A percentile compares a stretch with the other conserved stretches of the same genome.
phyloP scores from a whole-genome alignment of 2,113 vertebrate genomes.

The Albula goreensis region DNA sequence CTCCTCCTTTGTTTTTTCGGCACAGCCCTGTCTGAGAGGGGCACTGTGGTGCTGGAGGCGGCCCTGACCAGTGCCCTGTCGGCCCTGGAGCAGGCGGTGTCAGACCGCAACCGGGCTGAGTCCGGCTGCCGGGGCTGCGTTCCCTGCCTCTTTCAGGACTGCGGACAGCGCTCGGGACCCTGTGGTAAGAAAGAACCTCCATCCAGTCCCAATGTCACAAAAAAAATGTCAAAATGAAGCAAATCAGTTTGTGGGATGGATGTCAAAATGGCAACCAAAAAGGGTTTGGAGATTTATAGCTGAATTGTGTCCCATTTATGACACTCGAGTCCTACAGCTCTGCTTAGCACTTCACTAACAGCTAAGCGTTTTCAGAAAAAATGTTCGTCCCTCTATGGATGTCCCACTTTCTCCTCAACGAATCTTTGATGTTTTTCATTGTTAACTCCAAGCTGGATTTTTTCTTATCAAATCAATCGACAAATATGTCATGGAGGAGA shows the following conservation, averaged over 20 bases:
- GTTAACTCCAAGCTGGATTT: not conserved
- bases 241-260: too few relatives aligned
- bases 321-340: too few relatives aligned
- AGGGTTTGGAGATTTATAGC: too few relatives aligned
- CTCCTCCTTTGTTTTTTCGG: not conserved
- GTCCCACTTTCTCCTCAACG: too few relatives aligned
- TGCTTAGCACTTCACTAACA: too few relatives aligned
- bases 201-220: not conserved
- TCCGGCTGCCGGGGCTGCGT: constrained; percentile 70
- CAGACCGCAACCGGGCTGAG: constrained; percentile 63
- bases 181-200: constrained; percentile 66
- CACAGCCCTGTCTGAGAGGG: constrained; percentile 78
- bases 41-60: constrained; percentile 81
- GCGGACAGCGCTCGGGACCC: constrained; percentile 61
- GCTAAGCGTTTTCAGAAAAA: too few relatives aligned
- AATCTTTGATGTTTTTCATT: too few relatives aligned
- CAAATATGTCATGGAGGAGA: not conserved
- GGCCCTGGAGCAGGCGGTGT: constrained; percentile 69
- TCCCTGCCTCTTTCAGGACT: constrained; percentile 81
- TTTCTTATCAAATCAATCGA: not conserved
- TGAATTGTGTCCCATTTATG: too few relatives aligned
- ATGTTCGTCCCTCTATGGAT: too few relatives aligned
- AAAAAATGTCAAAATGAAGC: too few relatives aligned
- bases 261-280: too few relatives aligned
- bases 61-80: constrained; percentile 76